Percentiles rank a stretch among this genome's conserved stretches.
phyloP scores from a whole-genome alignment of 30 jellyfish, hydroid and myxozoan genomes.

The Nemopilema nomurai region DNA sequence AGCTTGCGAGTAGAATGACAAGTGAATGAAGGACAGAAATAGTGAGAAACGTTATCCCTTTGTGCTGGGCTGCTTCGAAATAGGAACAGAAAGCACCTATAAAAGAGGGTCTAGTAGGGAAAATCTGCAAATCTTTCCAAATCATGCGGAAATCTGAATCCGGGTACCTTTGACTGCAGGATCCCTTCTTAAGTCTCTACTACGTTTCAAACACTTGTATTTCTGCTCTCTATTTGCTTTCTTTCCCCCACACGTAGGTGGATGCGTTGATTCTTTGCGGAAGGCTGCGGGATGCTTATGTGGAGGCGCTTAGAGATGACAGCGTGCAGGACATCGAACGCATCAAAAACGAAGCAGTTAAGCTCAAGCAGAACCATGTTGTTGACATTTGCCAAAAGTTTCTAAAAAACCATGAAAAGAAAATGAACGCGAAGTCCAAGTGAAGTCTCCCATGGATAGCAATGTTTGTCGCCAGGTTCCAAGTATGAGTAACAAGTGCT shows the following conservation, averaged over 20 bases:
- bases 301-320: constrained; percentile 83
- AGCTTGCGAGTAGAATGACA: no score
- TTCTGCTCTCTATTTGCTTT: neutral
- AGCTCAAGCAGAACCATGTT: constrained; percentile 69
- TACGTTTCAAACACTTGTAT: neutral
- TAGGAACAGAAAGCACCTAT: no score
- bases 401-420: constrained; percentile 70
- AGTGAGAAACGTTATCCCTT: no score
- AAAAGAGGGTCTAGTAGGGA: no score
- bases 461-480: no score
- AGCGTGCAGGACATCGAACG: constrained; percentile 77
- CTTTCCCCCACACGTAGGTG: constrained; percentile 41
- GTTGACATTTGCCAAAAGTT: constrained; percentile 90
- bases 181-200: no score
- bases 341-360: constrained; percentile 71
- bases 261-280: constrained; percentile 80
- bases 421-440: constrained; percentile 56
- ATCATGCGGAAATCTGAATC: no score
- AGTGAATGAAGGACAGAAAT: no score
- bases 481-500: no score
- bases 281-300: constrained; percentile 89
- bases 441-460: neutral
- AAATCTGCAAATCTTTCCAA: no score
- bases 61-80: no score
- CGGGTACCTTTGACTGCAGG: no score